Base-by-base conservation (phyloP, 2,888 invertebrate genomes). In the Lasioglossum oenotherae region DNA sequence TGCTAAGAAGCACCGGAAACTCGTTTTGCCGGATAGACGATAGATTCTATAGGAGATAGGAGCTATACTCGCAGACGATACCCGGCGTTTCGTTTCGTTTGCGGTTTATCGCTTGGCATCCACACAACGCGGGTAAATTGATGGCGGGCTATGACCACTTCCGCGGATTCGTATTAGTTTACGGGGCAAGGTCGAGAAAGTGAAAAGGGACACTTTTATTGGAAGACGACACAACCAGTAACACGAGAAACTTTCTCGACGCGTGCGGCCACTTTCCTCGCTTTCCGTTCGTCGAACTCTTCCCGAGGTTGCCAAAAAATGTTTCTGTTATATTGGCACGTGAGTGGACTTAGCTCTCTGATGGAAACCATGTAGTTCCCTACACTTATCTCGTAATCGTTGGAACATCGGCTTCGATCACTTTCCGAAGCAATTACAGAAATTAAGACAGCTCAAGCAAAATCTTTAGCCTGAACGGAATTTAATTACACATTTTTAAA, bases 221-320 rank as follows among this genome's bases (percentile, higher is more conserved):
- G 79, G 53, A 57, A 44, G 71, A 86, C 60, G 80, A 78, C 84
- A 78, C 31, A n/a, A 23, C 64, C 35, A 74, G 72, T 78, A 88
- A 87, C 84, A 75, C 85, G 87, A 88, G 89, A 88, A 88, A 90
- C 91, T 92, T 92, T 92, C 89, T 83, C 89, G 81, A 82, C 71
- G 74, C 80, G 72, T 77, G 78, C 60, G 80, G 82, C 85, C 74
- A 87, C 88, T 90, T 89, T 88, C 88, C 85, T 83, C 77, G 86
- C 73, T 67, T 49, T 31, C 78, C 76, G 35, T 64, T 64, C 81
- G 77, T 77, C 74, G 74, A 69, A 46, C 71, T 69, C 73, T 16
- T 72, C 69, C 44, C 27, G n/a, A 19, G 8, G 23, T 16, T 46
- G 16, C 19, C 57, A 44, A 78, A 82, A 78, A 69, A 38, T 69